Conservation (phyloP, 1,140 invertebrate genomes). For the Eriosoma lanigerum region DNA sequence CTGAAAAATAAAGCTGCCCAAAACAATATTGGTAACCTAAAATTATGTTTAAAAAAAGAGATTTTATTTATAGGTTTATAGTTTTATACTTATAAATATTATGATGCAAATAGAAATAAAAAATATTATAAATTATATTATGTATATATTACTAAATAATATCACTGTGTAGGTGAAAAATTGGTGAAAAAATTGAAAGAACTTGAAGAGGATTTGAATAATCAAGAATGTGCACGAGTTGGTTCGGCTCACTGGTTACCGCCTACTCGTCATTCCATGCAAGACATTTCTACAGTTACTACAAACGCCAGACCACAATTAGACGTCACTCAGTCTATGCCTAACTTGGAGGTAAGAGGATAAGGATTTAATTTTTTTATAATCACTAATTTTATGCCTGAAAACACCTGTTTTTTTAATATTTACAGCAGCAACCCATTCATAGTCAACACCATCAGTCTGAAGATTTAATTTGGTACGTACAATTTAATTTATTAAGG, state of each 20-base stretch:
- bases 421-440: constrained; percentile 19
- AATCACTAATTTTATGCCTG: no score
- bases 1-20: constrained; percentile 38
- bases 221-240: constrained; percentile 60
- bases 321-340: constrained; percentile 69
- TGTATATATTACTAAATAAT: no score
- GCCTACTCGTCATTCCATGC: constrained; percentile 33
- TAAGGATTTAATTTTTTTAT: constrained; percentile 28
- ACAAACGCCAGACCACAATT: not conserved
- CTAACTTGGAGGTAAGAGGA: constrained; percentile 64
- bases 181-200: constrained; percentile 62
- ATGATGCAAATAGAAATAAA: no score
- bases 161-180: constrained; percentile 59
- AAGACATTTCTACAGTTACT: constrained; percentile 26
- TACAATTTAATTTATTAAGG: not conserved
- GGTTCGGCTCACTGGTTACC: constrained; percentile 54
- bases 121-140: no score
- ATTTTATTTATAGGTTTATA: no score
- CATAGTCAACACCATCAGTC: constrained; percentile 42
- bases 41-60: not conserved
- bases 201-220: constrained; percentile 63
- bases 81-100: no score
- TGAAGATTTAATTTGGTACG: constrained; percentile 36
- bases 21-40: constrained; percentile 32
- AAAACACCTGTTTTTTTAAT: constrained; percentile 2